These are phyloP conservation scores for Ostrea edulis DNA, from an alignment of 1,140 invertebrate genomes.

Conservation along the genomic window DNA sequence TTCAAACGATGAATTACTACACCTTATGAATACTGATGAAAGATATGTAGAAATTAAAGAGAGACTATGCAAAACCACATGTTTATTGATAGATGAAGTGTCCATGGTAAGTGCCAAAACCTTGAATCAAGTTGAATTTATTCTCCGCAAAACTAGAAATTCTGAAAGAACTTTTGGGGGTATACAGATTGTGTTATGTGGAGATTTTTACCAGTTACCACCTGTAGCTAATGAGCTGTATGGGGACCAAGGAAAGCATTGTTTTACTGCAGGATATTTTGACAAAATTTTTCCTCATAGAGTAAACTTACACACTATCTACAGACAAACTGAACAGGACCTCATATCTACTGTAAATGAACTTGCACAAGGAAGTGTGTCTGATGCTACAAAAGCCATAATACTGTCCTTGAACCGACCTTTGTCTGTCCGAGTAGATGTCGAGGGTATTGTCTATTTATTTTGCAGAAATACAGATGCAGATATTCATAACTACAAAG, in stretches of 20 bases:
- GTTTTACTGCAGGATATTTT: not conserved
- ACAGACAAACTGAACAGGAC: conserved; percentile 34
- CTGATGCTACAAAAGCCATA: too few relatives aligned
- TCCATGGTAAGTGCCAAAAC: not conserved
- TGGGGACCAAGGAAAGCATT: conserved; percentile 24
- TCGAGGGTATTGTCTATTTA: not conserved
- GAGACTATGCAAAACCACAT: not conserved
- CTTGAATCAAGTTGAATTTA: conserved; percentile 20
- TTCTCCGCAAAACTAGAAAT: not conserved
- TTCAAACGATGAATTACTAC: conserved; percentile 10
- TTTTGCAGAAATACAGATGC: conserved; percentile 1
- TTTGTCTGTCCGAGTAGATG: not conserved
- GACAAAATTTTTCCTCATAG: conserved; percentile 19
- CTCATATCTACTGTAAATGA: conserved; percentile 34
- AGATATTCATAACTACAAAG: not conserved
- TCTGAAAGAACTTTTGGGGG: conserved; percentile 21
- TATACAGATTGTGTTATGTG: conserved; percentile 34
- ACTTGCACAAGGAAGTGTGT: not conserved
- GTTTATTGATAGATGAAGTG: conserved; percentile 42
- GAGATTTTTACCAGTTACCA: conserved; percentile 45
- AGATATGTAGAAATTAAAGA: conserved; percentile 7
- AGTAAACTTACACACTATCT: conserved; percentile 22
- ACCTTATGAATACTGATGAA: conserved; percentile 13
- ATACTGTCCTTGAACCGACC: not conserved
- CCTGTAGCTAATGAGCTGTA: conserved; percentile 42